Conservation (phyloP, 1,140 invertebrate species). For the Cydia amplana region DNA sequence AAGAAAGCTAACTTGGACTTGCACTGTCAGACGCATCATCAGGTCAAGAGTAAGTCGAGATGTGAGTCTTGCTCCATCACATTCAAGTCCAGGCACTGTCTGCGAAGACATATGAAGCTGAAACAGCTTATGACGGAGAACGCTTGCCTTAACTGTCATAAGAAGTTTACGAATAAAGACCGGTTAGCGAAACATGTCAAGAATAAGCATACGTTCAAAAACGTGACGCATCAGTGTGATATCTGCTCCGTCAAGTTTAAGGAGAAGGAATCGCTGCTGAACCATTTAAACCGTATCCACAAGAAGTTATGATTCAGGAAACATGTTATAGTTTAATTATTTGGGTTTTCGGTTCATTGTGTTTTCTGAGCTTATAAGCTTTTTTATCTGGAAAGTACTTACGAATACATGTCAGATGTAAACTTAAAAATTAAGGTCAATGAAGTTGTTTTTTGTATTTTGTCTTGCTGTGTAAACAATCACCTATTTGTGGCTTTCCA, state of each 20-base stretch:
- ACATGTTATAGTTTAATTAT: constrained; percentile 25
- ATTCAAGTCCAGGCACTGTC: constrained; percentile 70
- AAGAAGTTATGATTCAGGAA: constrained; percentile 63
- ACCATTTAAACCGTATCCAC: constrained; percentile 65
- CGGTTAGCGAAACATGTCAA: constrained; percentile 59
- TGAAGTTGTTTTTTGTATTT: no score
- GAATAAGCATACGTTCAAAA: constrained; percentile 69
- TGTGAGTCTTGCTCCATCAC: constrained; percentile 69
- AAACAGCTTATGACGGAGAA: constrained; percentile 67
- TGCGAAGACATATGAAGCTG: constrained; percentile 66
- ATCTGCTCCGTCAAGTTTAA: constrained; percentile 68
- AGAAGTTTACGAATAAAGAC: constrained; percentile 67
- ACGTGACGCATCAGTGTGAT: constrained; percentile 63
- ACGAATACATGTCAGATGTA: no score
- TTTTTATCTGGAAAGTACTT: no score
- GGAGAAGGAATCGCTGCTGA: constrained; percentile 60
- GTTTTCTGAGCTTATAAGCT: no score
- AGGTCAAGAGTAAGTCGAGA: constrained; percentile 63
- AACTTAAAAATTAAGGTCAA: no score
- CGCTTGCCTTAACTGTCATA: constrained; percentile 67
- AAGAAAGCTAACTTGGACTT: constrained; percentile 66
- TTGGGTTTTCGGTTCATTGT: background rate
- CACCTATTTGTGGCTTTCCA: no score
- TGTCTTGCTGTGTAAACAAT: no score
- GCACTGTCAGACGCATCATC: constrained; percentile 67